phyloP scores from a whole-genome alignment of 2,888 invertebrate genomes.

The Tinea trinotella region DNA sequence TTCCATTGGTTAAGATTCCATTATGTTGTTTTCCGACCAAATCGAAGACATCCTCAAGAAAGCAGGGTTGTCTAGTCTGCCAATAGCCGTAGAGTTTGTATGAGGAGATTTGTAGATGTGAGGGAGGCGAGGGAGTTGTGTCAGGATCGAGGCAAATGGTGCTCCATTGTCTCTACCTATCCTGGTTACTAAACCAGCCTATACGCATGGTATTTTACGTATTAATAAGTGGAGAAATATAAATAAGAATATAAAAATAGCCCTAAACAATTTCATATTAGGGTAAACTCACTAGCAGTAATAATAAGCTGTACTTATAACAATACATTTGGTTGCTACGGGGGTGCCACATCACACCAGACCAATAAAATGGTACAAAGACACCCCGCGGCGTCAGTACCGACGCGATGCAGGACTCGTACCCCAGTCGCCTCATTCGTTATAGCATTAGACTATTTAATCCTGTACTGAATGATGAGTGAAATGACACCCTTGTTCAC shows the following conservation, averaged over 20 bases:
- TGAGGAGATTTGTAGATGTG: too few species aligned
- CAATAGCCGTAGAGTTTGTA: too few species aligned
- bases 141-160: too few species aligned
- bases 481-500: conserved; percentile 22
- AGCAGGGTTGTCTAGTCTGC: too few species aligned
- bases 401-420: conserved; percentile 19
- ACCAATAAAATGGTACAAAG: conserved; percentile 61
- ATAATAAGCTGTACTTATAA: conserved; percentile 18
- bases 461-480: conserved; percentile 36
- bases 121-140: too few species aligned
- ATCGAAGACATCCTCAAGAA: too few species aligned
- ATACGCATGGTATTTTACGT: too few species aligned
- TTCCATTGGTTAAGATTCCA: too few species aligned
- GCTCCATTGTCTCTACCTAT: too few species aligned
- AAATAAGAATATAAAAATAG: not conserved
- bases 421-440: conserved; percentile 31
- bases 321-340: not conserved
- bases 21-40: too few species aligned
- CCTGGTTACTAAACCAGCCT: too few species aligned
- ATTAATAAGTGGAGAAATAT: too few species aligned
- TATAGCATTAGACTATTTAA: conserved; percentile 50
- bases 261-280: not conserved
- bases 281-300: not conserved
- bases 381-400: conserved; percentile 37
- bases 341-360: conserved; percentile 23